Base-by-base conservation (phyloP, 1,140 invertebrate genomes). In the Procambarus virginalis region DNA sequence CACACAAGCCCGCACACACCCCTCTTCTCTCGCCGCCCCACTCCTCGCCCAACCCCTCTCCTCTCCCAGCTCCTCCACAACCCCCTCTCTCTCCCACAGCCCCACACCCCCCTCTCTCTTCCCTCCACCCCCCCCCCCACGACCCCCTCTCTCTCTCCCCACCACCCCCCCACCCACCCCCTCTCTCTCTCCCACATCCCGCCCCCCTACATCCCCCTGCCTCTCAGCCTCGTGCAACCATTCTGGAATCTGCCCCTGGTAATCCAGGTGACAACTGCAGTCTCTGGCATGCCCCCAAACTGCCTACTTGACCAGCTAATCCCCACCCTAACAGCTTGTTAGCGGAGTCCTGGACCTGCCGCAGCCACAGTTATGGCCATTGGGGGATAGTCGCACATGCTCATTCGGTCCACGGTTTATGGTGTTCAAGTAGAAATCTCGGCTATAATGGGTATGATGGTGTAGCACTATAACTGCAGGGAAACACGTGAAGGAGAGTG, bases 231-330 rank as follows among this genome's bases (percentile, higher is more conserved):
- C 4, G 10, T 0, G 55, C 55, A 58, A 58, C 55, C 55, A 58
- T 58, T 58, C 60, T 5, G 12, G 60, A 34, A 34, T 34, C 0
- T 34, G 0, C 34, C 34, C 1, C 34, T 34, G 1, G 14, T 64
- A 64, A 45, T 3, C 68, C 68, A 6, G 20, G 14, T 34, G 68
- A 73, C 68, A 73, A 6, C 68, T 2, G n/a, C n/a, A 73, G 68
- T 73, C 14, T 9, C n/a, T 6, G 22, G 22, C n/a, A 0, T 20
- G 68, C 8, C 22, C 20, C n/a, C 68, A 73, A 22, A 22, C 68
- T 20, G 8, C 68, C 68, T 73, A 73, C 68, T 73, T 73, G 68
- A 73, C n/a, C 68, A 34, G 22, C 68, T 73, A 73, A 73, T 73
- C 68, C n/a, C 6, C 5, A 5, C 20, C 68, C 22, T 34, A 73